Evolutionary conservation across 2,888 invertebrate species (phyloP), one percentile per base, ranked within the genome.

Genomic region (Apomyelois bistriatella): DNA sequence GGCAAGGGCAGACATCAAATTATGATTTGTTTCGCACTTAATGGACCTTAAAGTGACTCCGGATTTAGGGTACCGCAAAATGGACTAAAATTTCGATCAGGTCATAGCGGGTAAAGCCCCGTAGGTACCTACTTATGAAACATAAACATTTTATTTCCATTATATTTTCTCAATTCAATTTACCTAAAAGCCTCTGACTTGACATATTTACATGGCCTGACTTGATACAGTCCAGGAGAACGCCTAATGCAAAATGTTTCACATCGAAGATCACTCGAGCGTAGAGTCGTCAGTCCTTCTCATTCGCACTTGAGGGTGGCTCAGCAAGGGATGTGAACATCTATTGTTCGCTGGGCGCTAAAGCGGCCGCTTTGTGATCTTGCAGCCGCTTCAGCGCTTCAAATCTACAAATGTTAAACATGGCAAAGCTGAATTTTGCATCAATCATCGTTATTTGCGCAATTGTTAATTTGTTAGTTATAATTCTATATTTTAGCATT

Each of bases 291-390:
- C 49, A 40, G 40, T 50, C 49, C 49, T 41, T 50, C 49, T 50
- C 49, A 50, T 50, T 50, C 49, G 32, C 49, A 41, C 49, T 38
- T 28, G 49, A 38, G 7, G 32, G 30, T 15, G 28, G 40, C 49
- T 50, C 28, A 30, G 30, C 30, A 10, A 30, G 38, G 40, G 40
- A 16, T 50, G 37, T 37, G 37, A 28, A 28, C 28, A 37, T 37
- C 40, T 16, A 50, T 50, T 50, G 49, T 50, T 40, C 40, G 16
- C 49, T 6, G 8, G 6, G 48, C 28, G 40, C 49, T 40, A 15
- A 13, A 40, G 30, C 49, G 49, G 40, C 16, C 37, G 28, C 50
- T 51, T 54, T 54, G 54, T 54, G 47, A 47, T 38, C 32, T 42
- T 40, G 28, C 41, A 37, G 49, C 17, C 48, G 42, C 48, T 35